Conservation (phyloP, 2,888 invertebrate genomes). For the Ochlodes sylvanus region DNA sequence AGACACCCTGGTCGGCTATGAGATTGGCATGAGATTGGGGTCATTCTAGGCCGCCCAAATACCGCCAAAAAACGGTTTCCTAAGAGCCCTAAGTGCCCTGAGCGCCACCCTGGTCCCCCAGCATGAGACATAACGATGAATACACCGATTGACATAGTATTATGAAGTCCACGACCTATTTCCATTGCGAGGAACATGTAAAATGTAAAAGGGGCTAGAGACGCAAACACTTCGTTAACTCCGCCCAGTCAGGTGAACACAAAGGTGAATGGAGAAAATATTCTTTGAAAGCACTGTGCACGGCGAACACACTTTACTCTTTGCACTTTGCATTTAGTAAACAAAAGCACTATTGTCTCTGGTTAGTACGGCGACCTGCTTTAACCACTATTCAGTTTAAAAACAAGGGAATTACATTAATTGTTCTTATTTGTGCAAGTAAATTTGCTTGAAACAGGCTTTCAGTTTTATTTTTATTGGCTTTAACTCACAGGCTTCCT, state of each 20-base stretch:
- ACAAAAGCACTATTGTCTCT: constrained; percentile 9
- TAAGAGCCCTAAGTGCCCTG: no score
- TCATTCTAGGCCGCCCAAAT: no score
- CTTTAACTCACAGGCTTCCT: no score
- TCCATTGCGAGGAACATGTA: background rate
- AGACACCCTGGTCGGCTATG: no score
- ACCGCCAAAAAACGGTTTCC: no score
- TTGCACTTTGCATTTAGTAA: background rate
- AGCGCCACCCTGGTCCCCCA: no score
- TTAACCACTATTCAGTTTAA: background rate
- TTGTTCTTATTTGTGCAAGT: no score
- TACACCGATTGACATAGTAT: background rate
- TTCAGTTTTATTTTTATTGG: no score
- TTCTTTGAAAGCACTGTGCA: constrained; percentile 8
- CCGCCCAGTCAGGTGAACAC: background rate
- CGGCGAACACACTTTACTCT: background rate
- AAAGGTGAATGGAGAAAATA: constrained; percentile 2
- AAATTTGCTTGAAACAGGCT: no score
- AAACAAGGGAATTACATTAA: background rate
- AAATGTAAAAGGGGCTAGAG: background rate
- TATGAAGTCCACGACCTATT: background rate
- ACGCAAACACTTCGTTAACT: constrained; percentile 12
- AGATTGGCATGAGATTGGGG: no score
- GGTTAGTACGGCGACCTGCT: background rate
- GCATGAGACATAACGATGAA: no score